Evolutionary conservation across 2,797 vertebrate species (phyloP), one percentile per base, ranked within the genome.

Genomic region (Sebastes variabilis): DNA sequence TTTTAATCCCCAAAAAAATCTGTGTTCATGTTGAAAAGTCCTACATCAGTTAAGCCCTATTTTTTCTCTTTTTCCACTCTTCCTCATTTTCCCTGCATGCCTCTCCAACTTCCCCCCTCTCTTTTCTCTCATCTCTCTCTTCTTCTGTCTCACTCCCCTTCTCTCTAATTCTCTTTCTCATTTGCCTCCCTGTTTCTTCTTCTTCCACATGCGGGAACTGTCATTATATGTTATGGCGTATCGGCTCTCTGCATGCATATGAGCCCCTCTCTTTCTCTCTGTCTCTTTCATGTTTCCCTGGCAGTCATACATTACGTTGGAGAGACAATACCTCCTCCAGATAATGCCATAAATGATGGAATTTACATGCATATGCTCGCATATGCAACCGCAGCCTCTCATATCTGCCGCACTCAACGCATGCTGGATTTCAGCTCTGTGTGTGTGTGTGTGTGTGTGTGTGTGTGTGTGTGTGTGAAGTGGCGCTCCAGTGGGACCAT

Each of bases 331-430:
- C 93, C 95, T 95, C 94, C 95, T 95, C 94, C 94, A 95, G 94
- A 95, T 96, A 96, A 96, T 95, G 94, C 95, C 85, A 91, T 95
- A 95, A 96, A 96, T 95, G 95, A 95, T 93, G 89, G 93, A 94
- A 96, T 96, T 96, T 96, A 96, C 95, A 96, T 96, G 95, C 93
- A 94, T 90, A 90, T 91, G 88, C 89, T 88, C 92, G 77, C 90
- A 92, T 91, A 87, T 85, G 89, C 90, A 89, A 82, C 88, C 55
- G 38, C 86, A 88, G 88, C 89, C 82, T 86, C 90, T 92, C 89
- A 80, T 91, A 87, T 91, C 82, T 82, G 87, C 82, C 16, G 72
- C 80, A 77, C 91, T 91, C 84, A 49, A 87, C 73, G 24, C 65
- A 58, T 80, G 77, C 82, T 84, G 72, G 81, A 70, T 89, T 82